Base-by-base conservation (phyloP, 2,113 vertebrate genomes). In the Murina feae region DNA sequence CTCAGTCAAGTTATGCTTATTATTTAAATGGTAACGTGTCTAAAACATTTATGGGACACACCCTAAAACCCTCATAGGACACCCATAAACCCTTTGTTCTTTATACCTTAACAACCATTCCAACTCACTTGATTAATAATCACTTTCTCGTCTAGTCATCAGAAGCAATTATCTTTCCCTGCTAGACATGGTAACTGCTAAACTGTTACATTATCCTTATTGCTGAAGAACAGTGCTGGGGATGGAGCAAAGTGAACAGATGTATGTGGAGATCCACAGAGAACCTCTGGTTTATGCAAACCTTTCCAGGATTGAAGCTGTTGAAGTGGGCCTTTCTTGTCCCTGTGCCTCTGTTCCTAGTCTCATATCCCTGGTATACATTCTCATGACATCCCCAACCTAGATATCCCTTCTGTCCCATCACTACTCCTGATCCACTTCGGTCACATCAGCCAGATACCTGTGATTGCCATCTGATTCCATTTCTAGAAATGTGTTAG, bases 91-190 rank as follows among this genome's bases (percentile, higher is more conserved):
- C 47, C 72, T 79, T 85, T 90, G 53, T 55, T 94, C 18, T 93
- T 93, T 93, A 25, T 65, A 47, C 20, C 32, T 95, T 89, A 75
- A 80, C 30, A 55, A 49, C 32, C 69, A 87, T 91, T 91, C 49
- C 71, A 95, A 84, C 80, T 96, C 58, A 68, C 66, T 87, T 93
- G 60, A 80, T 91, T 80, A 51, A 75, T 91, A 75, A 68, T 90
- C 39, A 89, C 93, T 92, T 76, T 95, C 66, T 87, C 42, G 55
- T 76, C 14, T 71, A 68, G 49, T 60, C 53, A 87, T 87, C 11
- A 65, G 75, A 85, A 91, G 75, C 16, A 66, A 10, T 23, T 82
- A 9, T 79, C 75, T 85, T 92, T 75, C 28, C 21, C n/a, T 93
- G 42, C 66, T 86, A 66, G n/a, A 66, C 44, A 25, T 79, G 42